These are phyloP conservation scores for Zeugodacus cucurbitae DNA, from an alignment of 1,140 invertebrate genomes.

Conservation along the genomic window DNA sequence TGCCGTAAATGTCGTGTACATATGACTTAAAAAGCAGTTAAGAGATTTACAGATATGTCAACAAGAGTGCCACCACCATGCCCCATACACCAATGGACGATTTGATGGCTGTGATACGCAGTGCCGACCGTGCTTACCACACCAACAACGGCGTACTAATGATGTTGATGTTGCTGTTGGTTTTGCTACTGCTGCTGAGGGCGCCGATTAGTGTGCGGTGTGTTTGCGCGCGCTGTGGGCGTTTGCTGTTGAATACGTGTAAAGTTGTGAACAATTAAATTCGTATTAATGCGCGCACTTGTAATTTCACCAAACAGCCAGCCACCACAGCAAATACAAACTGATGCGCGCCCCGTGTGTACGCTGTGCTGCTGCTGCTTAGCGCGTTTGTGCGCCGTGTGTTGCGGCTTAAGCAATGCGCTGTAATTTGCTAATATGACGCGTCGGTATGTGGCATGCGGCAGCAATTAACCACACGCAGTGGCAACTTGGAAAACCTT, in stretches of 20 bases:
- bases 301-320: background rate
- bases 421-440: constrained; percentile 25
- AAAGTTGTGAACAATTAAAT: constrained; percentile 35
- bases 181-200: background rate
- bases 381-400: background rate
- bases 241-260: constrained; percentile 23
- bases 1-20: constrained; percentile 9
- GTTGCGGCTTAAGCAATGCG: background rate
- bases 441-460: constrained; percentile 30
- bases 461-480: constrained; percentile 28
- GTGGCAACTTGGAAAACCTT: background rate
- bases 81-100: background rate
- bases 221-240: background rate
- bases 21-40: constrained; percentile 31
- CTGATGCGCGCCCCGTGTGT: background rate
- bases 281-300: constrained; percentile 25
- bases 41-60: constrained; percentile 37
- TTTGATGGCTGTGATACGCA: background rate
- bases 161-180: background rate
- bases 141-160: background rate
- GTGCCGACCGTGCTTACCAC: background rate
- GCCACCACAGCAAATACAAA: background rate
- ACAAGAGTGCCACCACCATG: background rate
- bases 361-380: background rate
- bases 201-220: background rate